phyloP scores from a whole-genome alignment of 2,888 invertebrate species.

The Nebria salina region DNA sequence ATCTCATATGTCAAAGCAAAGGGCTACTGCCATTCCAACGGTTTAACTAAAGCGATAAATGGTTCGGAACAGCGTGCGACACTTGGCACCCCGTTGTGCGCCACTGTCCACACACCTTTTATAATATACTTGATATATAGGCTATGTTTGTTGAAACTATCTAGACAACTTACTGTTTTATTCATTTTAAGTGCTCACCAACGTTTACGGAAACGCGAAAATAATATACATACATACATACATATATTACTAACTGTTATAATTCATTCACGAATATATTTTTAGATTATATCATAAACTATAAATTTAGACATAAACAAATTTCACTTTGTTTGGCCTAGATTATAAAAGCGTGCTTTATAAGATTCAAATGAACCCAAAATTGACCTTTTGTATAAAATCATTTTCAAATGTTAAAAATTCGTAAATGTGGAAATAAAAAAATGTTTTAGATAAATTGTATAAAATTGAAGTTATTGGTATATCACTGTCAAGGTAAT shows the following conservation, averaged over 20 bases:
- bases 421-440: too few relatives aligned
- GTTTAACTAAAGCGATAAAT: slow-evolving; percentile 4
- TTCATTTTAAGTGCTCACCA: background rate
- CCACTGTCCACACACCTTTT: slow-evolving; percentile 24
- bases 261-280: background rate
- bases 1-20: slow-evolving; percentile 29
- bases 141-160: background rate
- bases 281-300: too few relatives aligned
- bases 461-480: background rate
- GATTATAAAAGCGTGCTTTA: background rate
- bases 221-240: background rate
- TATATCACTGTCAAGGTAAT: background rate
- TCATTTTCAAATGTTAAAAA: too few relatives aligned
- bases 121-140: slow-evolving; percentile 2
- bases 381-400: background rate
- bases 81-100: slow-evolving; percentile 21
- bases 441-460: background rate
- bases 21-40: background rate
- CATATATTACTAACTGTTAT: background rate
- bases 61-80: slow-evolving; percentile 19
- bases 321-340: background rate
- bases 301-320: background rate
- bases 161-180: background rate
- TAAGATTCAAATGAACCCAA: background rate
- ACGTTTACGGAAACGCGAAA: too few relatives aligned